Base-by-base conservation (phyloP, 2,797 vertebrate species). In the Sandelia bainsii region DNA sequence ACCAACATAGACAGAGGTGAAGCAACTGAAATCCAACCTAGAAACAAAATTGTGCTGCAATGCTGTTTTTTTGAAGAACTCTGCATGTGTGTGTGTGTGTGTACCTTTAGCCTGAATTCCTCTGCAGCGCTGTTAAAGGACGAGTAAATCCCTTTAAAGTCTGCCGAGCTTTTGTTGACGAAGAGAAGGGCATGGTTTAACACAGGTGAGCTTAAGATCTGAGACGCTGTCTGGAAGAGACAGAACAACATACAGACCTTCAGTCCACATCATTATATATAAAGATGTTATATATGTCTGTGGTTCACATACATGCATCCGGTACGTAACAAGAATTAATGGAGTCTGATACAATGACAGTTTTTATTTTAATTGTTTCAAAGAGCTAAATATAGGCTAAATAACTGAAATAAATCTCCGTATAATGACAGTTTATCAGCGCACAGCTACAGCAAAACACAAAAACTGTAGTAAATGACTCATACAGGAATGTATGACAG, bases 171-270 rank as follows among this genome's bases (percentile, higher is more conserved):
- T 69, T 66, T 95, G 80, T 96, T 95, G 81, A 94, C 89, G 70
- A 99, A 98, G 37, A 99, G 94, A 81, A 99, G 82, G 59, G 97
- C 95, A 53, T 99, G 98, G 82, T 90, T 96, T 53, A 89, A 87
- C 69, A 98, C 90, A 4, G 93, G 92, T 13, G 94, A 90, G 63
- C 94, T 90, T 61, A 96, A 92, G 89, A 98, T 97, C 92, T 95
- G 95, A 68, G 93, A 77, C 69, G 94, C 95, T 48, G 94, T 97
- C 96, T 97, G 87, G 32, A 72, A 72, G 32, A 82, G 50, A 75
- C 5, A 56, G 20, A 50, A 51, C 49, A 48, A 53, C 44, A 6
- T n/a, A 22, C 4, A 64, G 37, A 9, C 44, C 34, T 53, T 65
- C 51, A 34, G 10, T 34, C n/a, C n/a, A 39, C 51, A 32, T 32